Percentiles rank a stretch among this genome's conserved stretches.
Conservation (phyloP, 1,140 invertebrate species). For the silkworm (Bombyx mori) region DNA sequence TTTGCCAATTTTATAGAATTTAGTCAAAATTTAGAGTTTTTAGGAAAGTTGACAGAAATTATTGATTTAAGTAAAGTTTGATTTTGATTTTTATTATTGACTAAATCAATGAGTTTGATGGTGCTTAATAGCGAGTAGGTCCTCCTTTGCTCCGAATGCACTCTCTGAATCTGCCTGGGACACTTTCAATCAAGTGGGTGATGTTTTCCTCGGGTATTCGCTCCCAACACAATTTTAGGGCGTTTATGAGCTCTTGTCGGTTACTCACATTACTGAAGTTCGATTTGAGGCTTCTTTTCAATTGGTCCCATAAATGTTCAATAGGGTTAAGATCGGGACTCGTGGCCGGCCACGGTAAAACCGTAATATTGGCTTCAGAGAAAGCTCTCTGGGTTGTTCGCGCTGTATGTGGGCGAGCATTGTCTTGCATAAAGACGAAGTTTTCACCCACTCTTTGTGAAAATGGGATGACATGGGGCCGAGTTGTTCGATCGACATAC, state of each 20-base stretch:
- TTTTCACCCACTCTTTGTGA: conserved; percentile 16
- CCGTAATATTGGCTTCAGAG: conserved; percentile 8
- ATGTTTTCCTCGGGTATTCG: conserved; percentile 8
- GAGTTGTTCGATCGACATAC: conserved; percentile 29
- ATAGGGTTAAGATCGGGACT: conserved; percentile 58
- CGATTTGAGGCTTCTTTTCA: conserved; percentile 1
- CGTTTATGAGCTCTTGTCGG: conserved; percentile 8
- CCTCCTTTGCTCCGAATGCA: conserved; percentile 1
- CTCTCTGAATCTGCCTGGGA: conserved; percentile 3
- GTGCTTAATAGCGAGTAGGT: neutral
- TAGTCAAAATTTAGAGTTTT: no score
- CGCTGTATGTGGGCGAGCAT: conserved; percentile 26
- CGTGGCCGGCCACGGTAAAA: conserved; percentile 39
- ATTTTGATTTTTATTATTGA: neutral
- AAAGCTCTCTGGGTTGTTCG: conserved; percentile 1
- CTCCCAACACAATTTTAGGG: conserved; percentile 9
- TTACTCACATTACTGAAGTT: conserved; percentile 5
- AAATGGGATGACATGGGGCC: conserved; percentile 24
- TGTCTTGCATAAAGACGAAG: conserved; percentile 33
- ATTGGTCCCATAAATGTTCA: conserved; percentile 16
- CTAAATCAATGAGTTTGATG: neutral
- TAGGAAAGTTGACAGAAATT: no score
- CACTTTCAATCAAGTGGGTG: conserved; percentile 10
- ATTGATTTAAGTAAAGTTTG: no score
- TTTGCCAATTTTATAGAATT: no score